Base-by-base conservation (phyloP, 2,797 vertebrate genomes). In the Urocyon cinereoargenteus region DNA sequence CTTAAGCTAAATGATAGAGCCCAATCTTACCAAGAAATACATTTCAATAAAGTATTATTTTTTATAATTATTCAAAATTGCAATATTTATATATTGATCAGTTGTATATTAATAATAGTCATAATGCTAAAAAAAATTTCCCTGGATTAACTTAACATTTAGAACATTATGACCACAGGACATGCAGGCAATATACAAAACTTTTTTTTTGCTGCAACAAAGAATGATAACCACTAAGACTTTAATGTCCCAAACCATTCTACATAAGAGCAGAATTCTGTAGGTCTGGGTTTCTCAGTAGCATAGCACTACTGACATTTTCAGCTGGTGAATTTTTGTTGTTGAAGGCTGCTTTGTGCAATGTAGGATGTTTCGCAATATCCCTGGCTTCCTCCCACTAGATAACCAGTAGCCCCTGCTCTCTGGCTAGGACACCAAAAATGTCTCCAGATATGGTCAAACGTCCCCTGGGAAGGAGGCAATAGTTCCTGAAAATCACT, bases 81-180 rank as follows among this genome's bases (percentile, higher is more conserved):
- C n/a, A 34, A 51, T 34, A 94, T 57, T 92, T 96, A n/a, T 81
- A 61, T 68, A 84, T 79, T 92, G 49, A 85, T 40, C 64, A 87
- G 13, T 3, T 66, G 19, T 72, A 87, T 26, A 79, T 24, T 86
- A 84, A 15, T 24, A 87, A 83, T 0, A 85, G 45, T n/a, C 34
- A n/a, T 53, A 79, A 86, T 26, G 19, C 91, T 36, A 87, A 55
- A 86, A 83, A 64, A 18, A 21, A 55, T 75, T 94, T n/a, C 19
- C 84, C 72, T 72, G 57, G 64, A 57, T 15, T 92, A 59, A 93
- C 26, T 68, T 84, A 91, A 92, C 18, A 61, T 93, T 96, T 64
- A 62, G 77, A 92, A 68, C 26, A 92, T 77, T 70, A 73, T 34
- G 40, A n/a, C 45, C 26, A 75, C 26, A 40, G 79, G 13, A 82